These are phyloP conservation scores for Choloepus didactylus DNA, from an alignment of 2,797 vertebrate genomes.

Conservation along the genomic window DNA sequence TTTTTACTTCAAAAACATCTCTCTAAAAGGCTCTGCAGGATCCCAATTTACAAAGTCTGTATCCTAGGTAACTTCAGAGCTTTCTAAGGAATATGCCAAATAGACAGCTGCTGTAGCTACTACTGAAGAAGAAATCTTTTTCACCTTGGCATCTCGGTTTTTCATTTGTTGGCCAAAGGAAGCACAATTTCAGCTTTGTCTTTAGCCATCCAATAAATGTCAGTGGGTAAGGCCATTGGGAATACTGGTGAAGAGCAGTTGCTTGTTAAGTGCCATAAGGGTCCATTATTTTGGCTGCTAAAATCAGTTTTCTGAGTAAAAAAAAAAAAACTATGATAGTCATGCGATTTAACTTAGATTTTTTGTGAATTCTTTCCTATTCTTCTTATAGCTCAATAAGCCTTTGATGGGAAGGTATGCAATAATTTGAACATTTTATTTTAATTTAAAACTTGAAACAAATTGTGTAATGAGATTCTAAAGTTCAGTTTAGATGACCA, in stretches of 20 bases:
- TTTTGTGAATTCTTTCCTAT: slow-evolving; percentile 30
- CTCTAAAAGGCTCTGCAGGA: slow-evolving; percentile 61
- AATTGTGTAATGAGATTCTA: slow-evolving; percentile 21
- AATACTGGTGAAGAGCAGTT: slow-evolving; percentile 55
- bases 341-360: slow-evolving; percentile 50
- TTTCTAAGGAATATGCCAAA: slow-evolving; percentile 72
- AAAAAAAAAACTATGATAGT: slow-evolving; percentile 3
- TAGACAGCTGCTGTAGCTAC: slow-evolving; percentile 79
- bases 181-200: slow-evolving; percentile 65
- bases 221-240: neutral
- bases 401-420: neutral
- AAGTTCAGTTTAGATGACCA: slow-evolving; percentile 13
- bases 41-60: slow-evolving; percentile 69
- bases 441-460: slow-evolving; percentile 62
- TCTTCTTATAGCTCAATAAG: neutral
- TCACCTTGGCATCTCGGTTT: slow-evolving; percentile 76
- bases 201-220: slow-evolving; percentile 48
- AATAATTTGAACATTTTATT: slow-evolving; percentile 65
- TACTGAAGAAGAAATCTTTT: slow-evolving; percentile 73
- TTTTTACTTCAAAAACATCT: slow-evolving; percentile 8
- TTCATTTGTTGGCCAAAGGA: slow-evolving; percentile 66
- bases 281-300: slow-evolving; percentile 47
- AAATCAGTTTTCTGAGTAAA: slow-evolving; percentile 47
- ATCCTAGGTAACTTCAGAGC: slow-evolving; percentile 80
- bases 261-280: slow-evolving; percentile 63